These are phyloP conservation scores for Procambarus virginalis DNA, from an alignment of 1,140 invertebrate genomes.

Conservation along the genomic window DNA sequence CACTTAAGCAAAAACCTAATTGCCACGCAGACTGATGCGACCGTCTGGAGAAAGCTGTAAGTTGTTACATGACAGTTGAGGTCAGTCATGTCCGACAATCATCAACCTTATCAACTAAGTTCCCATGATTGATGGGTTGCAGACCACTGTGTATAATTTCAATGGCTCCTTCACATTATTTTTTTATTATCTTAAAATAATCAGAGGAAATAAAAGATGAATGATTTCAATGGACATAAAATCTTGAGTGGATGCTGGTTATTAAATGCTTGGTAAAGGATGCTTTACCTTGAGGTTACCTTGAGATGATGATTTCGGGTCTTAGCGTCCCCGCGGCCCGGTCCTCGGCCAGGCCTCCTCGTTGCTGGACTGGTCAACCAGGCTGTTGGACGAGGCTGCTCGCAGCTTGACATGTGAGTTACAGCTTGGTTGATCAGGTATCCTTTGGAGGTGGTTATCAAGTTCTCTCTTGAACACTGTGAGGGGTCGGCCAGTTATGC, in stretches of 20 bases:
- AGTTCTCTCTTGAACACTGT: too few relatives aligned
- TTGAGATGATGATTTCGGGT: too few relatives aligned
- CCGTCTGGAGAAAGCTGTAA: not conserved
- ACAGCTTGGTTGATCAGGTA: too few relatives aligned
- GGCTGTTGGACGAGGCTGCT: too few relatives aligned
- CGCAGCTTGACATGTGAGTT: too few relatives aligned
- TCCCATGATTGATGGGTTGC: not conserved
- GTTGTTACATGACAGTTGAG: not conserved
- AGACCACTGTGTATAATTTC: constrained; percentile 6
- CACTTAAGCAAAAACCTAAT: not conserved
- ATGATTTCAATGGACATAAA: not conserved
- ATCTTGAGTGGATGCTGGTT: not conserved
- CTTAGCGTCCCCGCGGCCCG: too few relatives aligned
- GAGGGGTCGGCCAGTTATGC: too few relatives aligned
- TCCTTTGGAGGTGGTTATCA: too few relatives aligned
- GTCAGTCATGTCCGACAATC: not conserved
- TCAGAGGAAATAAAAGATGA: not conserved
- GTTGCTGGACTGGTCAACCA: too few relatives aligned
- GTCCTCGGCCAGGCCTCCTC: too few relatives aligned
- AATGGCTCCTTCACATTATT: not conserved
- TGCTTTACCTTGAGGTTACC: too few relatives aligned
- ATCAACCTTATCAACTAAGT: not conserved
- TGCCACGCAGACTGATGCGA: not conserved
- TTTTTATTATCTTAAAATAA: not conserved
- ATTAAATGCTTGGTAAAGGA: too few relatives aligned